Evolutionary conservation across 2,888 invertebrate species (phyloP).

Genomic region (Ormyrus labotus): DNA sequence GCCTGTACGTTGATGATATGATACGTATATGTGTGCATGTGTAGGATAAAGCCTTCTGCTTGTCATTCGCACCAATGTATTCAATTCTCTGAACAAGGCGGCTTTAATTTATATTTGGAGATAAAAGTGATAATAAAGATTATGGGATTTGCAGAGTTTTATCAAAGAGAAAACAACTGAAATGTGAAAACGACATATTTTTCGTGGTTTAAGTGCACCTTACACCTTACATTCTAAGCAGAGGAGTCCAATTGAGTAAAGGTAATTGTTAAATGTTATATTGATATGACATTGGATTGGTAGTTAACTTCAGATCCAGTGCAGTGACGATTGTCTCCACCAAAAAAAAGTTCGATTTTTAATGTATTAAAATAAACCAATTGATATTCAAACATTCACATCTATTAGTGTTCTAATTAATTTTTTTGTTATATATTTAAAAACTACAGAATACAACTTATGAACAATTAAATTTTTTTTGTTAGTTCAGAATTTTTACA

Average conservation of each 20-base stretch:
- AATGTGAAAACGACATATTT: neutral
- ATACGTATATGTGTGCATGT: no score
- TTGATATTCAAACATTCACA: neutral
- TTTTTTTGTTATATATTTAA: neutral
- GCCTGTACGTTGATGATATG: no score
- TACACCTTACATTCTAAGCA: neutral
- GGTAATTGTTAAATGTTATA: slow-evolving; percentile 23
- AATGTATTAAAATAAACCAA: neutral
- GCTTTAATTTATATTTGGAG: neutral
- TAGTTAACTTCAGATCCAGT: slow-evolving; percentile 17
- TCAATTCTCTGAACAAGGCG: neutral
- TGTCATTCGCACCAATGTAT: slow-evolving; percentile 24
- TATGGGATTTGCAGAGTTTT: neutral
- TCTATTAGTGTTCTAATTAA: neutral
- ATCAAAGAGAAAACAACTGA: neutral
- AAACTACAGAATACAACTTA: neutral
- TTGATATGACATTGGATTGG: slow-evolving; percentile 53
- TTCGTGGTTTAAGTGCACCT: neutral
- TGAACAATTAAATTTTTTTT: neutral
- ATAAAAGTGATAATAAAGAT: slow-evolving; percentile 33
- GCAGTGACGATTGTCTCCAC: neutral
- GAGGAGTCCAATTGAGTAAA: neutral
- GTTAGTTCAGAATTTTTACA: neutral
- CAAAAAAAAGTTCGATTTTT: neutral
- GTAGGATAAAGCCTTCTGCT: slow-evolving; percentile 42